phyloP scores from a whole-genome alignment of 2,888 invertebrate genomes.

The Calliphora vomitoria region DNA sequence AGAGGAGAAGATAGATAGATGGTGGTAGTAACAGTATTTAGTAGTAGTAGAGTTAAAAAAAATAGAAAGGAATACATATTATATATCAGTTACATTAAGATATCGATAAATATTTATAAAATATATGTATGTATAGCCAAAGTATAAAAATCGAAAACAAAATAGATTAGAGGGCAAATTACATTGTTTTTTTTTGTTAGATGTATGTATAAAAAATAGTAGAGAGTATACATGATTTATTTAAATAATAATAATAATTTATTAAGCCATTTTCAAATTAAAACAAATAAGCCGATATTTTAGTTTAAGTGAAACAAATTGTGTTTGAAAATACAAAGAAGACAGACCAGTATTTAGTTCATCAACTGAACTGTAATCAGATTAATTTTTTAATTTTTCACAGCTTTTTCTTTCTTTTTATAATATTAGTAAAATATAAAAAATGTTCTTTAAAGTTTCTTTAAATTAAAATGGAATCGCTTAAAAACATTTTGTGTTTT shows the following conservation, averaged over 20 bases:
- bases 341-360: not conserved
- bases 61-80: constrained; percentile 8
- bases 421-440: constrained; percentile 37
- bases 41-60: not conserved
- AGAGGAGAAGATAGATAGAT: not conserved
- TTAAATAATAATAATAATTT: constrained; percentile 7
- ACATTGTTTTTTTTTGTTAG: not conserved
- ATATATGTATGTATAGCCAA: constrained; percentile 34
- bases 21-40: not conserved
- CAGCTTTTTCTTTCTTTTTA: constrained; percentile 32
- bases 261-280: not conserved
- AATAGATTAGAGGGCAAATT: not conserved
- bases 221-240: not conserved
- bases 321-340: not conserved
- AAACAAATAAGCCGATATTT: constrained; percentile 5
- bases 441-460: constrained; percentile 37
- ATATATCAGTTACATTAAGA: constrained; percentile 35
- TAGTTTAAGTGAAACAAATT: not conserved
- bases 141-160: constrained; percentile 28
- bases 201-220: not conserved
- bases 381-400: constrained; percentile 29
- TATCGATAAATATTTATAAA: constrained; percentile 56
- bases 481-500: constrained; percentile 34
- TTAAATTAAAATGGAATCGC: constrained; percentile 59
- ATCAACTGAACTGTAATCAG: constrained; percentile 1